Evolutionary conservation across 2,888 invertebrate genomes (phyloP).

Genomic region (Lycocerus yunnanus): DNA sequence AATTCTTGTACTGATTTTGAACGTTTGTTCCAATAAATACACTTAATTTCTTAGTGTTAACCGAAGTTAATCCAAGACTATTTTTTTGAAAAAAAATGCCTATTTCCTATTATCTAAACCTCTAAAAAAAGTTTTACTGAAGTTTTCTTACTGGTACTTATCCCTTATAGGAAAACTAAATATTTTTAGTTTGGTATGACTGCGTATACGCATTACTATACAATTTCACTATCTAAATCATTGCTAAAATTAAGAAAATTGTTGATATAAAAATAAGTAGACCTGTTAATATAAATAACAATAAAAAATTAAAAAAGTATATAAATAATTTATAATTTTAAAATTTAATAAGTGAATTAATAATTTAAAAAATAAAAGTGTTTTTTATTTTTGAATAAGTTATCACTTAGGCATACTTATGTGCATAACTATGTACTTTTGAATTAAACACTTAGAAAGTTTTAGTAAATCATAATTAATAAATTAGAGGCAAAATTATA

Average conservation of each 20-base stretch:
- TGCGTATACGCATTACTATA: too few species aligned
- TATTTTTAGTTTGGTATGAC: too few species aligned
- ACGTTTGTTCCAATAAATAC: too few species aligned
- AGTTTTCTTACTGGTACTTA: too few species aligned
- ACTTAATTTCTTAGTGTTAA: too few species aligned
- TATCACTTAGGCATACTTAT: not conserved
- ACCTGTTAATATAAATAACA: not conserved
- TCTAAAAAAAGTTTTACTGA: too few species aligned
- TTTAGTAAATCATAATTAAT: not conserved
- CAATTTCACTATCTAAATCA: not conserved
- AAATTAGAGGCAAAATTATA: not conserved
- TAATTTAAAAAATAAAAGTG: not conserved
- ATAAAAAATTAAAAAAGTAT: not conserved
- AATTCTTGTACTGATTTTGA: too few species aligned
- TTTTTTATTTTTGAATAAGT: not conserved
- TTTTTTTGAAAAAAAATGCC: too few species aligned
- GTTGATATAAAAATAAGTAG: not conserved
- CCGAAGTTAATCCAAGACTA: too few species aligned
- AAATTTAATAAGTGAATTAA: not conserved
- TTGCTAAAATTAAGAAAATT: not conserved
- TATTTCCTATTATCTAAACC: too few species aligned
- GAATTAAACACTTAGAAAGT: not conserved
- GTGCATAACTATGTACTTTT: not conserved
- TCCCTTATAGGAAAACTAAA: too few species aligned
- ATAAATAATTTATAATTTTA: not conserved